These are phyloP conservation scores for Neria commutata DNA, from an alignment of 2,888 invertebrate species.

Conservation along the genomic window DNA sequence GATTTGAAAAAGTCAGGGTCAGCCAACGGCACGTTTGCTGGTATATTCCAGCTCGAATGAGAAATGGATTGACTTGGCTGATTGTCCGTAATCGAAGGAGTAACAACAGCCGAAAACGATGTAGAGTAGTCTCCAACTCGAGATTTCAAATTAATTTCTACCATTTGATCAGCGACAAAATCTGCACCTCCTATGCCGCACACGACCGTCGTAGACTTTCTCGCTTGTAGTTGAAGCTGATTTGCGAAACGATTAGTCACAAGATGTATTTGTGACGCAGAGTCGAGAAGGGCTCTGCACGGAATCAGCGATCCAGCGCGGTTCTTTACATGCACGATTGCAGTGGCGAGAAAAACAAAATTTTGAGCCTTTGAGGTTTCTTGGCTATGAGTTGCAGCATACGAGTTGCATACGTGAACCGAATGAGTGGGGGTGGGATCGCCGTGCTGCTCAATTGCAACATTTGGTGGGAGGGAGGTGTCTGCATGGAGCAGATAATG, in stretches of 20 bases:
- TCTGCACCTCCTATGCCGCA: conserved; percentile 21
- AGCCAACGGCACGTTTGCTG: conserved; percentile 14
- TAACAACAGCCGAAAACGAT: neutral
- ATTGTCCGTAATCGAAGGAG: conserved; percentile 6
- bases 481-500: conserved; percentile 29
- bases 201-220: conserved; percentile 6
- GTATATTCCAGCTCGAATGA: conserved; percentile 17
- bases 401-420: neutral
- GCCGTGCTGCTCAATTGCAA: no score
- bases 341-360: conserved; percentile 21
- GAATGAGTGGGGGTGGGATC: no score
- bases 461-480: neutral
- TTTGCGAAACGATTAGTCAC: conserved; percentile 9
- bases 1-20: conserved; percentile 19
- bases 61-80: conserved; percentile 13
- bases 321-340: conserved; percentile 14
- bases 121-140: neutral
- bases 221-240: conserved; percentile 14
- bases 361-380: neutral
- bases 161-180: conserved; percentile 14
- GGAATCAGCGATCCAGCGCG: neutral
- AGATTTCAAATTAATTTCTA: conserved; percentile 12
- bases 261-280: conserved; percentile 15
- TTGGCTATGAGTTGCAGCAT: neutral
- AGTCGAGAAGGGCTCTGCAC: conserved; percentile 13